Evolutionary conservation across 2,113 vertebrate genomes (phyloP).

Genomic region (Serinus canaria): DNA sequence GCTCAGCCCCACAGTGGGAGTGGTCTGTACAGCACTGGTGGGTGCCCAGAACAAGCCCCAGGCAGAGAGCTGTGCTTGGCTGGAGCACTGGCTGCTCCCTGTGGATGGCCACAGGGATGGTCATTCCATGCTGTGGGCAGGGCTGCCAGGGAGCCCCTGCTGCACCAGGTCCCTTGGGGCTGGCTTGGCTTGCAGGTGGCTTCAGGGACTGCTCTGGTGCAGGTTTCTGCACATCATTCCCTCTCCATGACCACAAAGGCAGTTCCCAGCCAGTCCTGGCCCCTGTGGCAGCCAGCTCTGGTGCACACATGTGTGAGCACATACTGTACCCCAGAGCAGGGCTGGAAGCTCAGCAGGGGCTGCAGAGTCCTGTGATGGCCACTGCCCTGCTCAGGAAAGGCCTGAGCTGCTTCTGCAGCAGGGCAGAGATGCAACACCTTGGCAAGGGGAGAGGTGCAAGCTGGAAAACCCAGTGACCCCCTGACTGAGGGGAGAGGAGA

Average conservation of each 20-base stretch:
- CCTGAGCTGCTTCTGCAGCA: not conserved
- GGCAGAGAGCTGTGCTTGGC: not conserved
- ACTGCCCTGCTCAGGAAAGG: not conserved
- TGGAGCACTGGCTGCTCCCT: not conserved
- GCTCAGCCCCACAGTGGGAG: not conserved
- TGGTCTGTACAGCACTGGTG: not conserved
- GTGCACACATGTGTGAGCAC: not conserved
- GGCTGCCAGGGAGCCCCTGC: not conserved
- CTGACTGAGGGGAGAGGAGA: fast-evolving
- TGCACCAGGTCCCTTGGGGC: not conserved
- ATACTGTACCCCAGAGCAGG: not conserved
- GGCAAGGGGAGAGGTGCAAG: not conserved
- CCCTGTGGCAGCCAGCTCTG: not conserved
- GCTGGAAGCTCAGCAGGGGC: not conserved
- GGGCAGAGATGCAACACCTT: not conserved
- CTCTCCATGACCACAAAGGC: not conserved
- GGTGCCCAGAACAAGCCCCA: not conserved
- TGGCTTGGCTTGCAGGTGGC: not conserved
- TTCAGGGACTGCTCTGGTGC: not conserved
- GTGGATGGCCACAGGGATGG: not conserved
- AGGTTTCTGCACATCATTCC: not conserved
- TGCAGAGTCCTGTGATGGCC: not conserved
- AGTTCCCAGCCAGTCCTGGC: not conserved
- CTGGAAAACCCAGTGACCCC: not conserved
- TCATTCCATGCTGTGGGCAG: not conserved